Conservation (phyloP, 2,797 vertebrate species). For the Odontamblyopus rebecca region DNA sequence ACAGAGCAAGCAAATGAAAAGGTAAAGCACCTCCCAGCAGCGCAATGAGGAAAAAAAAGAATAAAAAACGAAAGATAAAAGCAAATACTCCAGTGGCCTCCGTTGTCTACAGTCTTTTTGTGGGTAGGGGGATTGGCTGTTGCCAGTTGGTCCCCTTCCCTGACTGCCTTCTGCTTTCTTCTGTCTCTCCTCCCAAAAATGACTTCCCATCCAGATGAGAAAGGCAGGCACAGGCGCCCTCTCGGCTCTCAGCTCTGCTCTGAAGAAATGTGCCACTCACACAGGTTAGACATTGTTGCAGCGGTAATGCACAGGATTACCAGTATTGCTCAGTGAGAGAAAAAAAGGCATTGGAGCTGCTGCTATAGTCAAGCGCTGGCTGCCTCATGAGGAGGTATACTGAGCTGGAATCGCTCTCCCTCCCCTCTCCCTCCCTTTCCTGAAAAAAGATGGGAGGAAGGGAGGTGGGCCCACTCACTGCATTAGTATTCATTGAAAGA, state of each 20-base stretch:
- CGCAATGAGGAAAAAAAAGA: conserved; percentile 82
- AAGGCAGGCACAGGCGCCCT: conserved; percentile 63
- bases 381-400: conserved; percentile 74
- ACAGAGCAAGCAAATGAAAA: conserved; percentile 78
- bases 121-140: conserved; percentile 71
- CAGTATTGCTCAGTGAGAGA: conserved; percentile 54
- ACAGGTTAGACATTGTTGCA: conserved; percentile 77
- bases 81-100: conserved; percentile 80
- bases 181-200: conserved; percentile 72
- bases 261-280: conserved; percentile 61
- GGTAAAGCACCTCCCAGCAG: conserved; percentile 79
- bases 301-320: conserved; percentile 55
- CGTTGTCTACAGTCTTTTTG: conserved; percentile 74
- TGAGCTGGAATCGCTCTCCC: conserved; percentile 71
- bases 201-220: conserved; percentile 79
- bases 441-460: conserved; percentile 68
- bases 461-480: conserved; percentile 72
- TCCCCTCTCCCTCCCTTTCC: conserved; percentile 74
- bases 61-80: conserved; percentile 81
- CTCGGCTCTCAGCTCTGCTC: conserved; percentile 57
- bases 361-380: conserved; percentile 69
- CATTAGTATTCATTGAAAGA: conserved; percentile 82
- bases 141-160: conserved; percentile 75
- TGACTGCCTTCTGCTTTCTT: conserved; percentile 71
- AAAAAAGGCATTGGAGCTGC: conserved; percentile 66